Base-by-base conservation (phyloP, 2,113 vertebrate genomes). In the Noturus placidus region DNA sequence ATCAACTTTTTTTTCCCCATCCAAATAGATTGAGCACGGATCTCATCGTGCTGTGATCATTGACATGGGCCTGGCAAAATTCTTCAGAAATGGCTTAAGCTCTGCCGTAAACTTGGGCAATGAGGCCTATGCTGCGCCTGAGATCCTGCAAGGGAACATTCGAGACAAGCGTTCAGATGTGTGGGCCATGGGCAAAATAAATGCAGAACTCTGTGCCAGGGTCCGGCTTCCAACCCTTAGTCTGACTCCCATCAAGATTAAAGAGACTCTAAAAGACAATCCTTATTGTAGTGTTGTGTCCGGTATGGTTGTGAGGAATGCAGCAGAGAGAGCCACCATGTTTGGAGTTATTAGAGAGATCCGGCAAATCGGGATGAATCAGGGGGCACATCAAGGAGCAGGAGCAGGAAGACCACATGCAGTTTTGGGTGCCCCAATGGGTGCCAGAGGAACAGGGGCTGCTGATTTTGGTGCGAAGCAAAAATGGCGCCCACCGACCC, bases 101-200 rank as follows among this genome's bases (percentile, higher is more conserved):
- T 94, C 94, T 22, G 95, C 95, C 0, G 0, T 56, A 0, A 93
- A 95, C 90, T 87, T 91, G 92, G 95, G 95, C 2, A 95, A 96
- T 3, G 90, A 93, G 87, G 95, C 94, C 14, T 95, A 95, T 87
- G 93, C 94, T 0, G 90, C 95, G n/a, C 95, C 95, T 0, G 95
- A 96, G 88, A 92, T 95, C 59, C 87, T 94, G 33, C 56, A 84
- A 35, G 88, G 63, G 50, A 0, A 0, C 30, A 90, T 94, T 59
- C 90, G 95, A 35, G 63, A 93, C 90, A 94, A 93, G 84, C 88
- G 92, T 61, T 94, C 95, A 0, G 94, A 95, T 1, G 94, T 95
- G 27, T 95, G 95, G 95, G 95, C 94, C 83, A 94, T 95, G 94
- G 95, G 94, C 22, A 95, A 95, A 88, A 92, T 95, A 79, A 94